Conservation (phyloP, 2,797 vertebrate species). For the Phylloscopus collybita region DNA sequence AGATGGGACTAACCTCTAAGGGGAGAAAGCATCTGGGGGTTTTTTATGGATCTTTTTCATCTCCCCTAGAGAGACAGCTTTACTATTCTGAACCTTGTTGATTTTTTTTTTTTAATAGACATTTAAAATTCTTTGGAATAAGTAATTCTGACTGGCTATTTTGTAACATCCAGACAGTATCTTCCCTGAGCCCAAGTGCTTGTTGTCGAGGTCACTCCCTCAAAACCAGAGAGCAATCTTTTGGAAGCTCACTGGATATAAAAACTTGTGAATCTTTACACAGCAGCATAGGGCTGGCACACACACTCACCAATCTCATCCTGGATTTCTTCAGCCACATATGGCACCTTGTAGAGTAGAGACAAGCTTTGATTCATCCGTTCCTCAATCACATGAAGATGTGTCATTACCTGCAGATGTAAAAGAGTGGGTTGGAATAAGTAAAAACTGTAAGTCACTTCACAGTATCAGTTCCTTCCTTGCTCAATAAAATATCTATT, state of each 20-base stretch:
- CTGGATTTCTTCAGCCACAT: slow-evolving; percentile 95
- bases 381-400: slow-evolving; percentile 97
- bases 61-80: neutral
- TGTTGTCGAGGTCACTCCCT: neutral
- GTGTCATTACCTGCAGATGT: slow-evolving; percentile 90
- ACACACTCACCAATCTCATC: slow-evolving; percentile 88
- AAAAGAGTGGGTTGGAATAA: neutral
- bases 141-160: neutral
- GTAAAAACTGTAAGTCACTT: neutral
- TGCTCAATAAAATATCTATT: neutral
- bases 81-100: neutral
- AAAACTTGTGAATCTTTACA: neutral
- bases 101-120: neutral
- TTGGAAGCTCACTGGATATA: neutral
- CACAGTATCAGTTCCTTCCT: neutral
- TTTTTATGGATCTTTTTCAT: neutral
- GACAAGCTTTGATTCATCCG: slow-evolving; percentile 98
- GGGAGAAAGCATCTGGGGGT: neutral
- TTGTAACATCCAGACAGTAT: neutral
- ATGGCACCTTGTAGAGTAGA: slow-evolving; percentile 96
- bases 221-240: neutral
- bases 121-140: neutral
- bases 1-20: neutral
- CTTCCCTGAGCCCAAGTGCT: neutral
- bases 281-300: neutral